Evolutionary conservation across 2,888 invertebrate genomes (phyloP), one percentile per base, ranked within the genome.

Genomic region (Venusia cambrica): DNA sequence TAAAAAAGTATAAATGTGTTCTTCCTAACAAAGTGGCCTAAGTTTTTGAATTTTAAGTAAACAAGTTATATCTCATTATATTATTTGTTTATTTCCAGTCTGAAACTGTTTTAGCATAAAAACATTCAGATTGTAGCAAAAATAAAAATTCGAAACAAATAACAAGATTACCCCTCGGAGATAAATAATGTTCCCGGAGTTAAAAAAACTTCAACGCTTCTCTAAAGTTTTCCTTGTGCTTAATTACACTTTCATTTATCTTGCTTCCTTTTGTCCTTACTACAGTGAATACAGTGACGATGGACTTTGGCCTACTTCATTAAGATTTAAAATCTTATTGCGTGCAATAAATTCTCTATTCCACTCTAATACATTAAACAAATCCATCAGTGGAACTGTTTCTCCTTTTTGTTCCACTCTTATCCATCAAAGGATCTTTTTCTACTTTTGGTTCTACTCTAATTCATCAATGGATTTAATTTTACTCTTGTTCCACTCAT

Each of bases 221-320:
- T 69, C 66, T 65, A 66, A 75, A 77, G 64, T 79, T 81, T 73
- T 67, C 65, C 69, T 72, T 65, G 59, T 72, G 73, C 74, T 77
- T 83, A 81, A 81, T 83, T 81, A 79, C 74, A 57, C 76, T 81
- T 80, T 80, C 77, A 81, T 80, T 80, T 78, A 77, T 77, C 76
- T 80, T 74, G 62, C 57, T 61, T 65, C 68, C 62, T 58, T 68
- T 60, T 61, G 57, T 63, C 56, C 61, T 54, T 50, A 38, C 57
- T n/a, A n/a, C n/a, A n/a, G n/a, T n/a, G 49, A 21, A 35, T 26
- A 15, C 26, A 49, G 48, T 41, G 52, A 54, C 51, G 50, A 42
- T 41, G 38, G 52, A 66, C 58, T 61, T 56, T 45, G 43, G 52
- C 55, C 51, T 57, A 61, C 35, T 27, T 17, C 7, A 36, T 29